Conservation (phyloP, 2,888 invertebrate genomes). For the Diarsia brunnea region DNA sequence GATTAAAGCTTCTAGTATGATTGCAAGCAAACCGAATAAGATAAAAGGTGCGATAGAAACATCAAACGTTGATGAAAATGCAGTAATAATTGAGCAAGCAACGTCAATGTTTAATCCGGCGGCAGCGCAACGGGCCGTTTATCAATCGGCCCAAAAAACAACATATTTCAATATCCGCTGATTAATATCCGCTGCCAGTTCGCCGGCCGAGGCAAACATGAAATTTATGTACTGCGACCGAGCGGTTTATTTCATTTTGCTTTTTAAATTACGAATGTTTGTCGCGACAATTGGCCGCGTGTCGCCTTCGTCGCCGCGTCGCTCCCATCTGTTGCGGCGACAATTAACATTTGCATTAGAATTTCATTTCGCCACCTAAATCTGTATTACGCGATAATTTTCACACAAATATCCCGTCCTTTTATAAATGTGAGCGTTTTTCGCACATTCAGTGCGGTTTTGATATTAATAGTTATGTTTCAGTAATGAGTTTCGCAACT, state of each 20-base stretch:
- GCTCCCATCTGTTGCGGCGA: slow-evolving; percentile 87
- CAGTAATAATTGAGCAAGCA: slow-evolving; percentile 85
- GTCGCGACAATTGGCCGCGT: slow-evolving; percentile 86
- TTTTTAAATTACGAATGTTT: slow-evolving; percentile 90
- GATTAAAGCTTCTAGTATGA: not conserved
- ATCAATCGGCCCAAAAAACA: slow-evolving; percentile 90
- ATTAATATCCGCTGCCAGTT: slow-evolving; percentile 90
- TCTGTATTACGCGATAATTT: slow-evolving; percentile 66
- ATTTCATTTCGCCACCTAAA: slow-evolving; percentile 72
- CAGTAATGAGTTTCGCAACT: slow-evolving; percentile 60
- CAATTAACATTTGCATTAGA: slow-evolving; percentile 88
- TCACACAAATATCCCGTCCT: slow-evolving; percentile 41
- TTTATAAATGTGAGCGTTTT: slow-evolving; percentile 49
- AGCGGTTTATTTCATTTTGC: slow-evolving; percentile 89
- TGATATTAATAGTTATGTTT: slow-evolving; percentile 58
- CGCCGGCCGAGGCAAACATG: slow-evolving; percentile 89
- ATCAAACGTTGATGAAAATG: slow-evolving; percentile 67
- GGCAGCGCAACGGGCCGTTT: slow-evolving; percentile 85
- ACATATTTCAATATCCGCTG: slow-evolving; percentile 91
- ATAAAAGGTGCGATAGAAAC: slow-evolving; percentile 46
- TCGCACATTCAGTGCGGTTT: slow-evolving; percentile 41
- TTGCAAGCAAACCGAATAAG: slow-evolving; percentile 37
- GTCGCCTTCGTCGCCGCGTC: slow-evolving; percentile 71
- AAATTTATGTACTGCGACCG: slow-evolving; percentile 90
- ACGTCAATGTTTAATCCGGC: slow-evolving; percentile 88